phyloP scores from a whole-genome alignment of 2,888 invertebrate genomes.

The Zele albiditarsus region DNA sequence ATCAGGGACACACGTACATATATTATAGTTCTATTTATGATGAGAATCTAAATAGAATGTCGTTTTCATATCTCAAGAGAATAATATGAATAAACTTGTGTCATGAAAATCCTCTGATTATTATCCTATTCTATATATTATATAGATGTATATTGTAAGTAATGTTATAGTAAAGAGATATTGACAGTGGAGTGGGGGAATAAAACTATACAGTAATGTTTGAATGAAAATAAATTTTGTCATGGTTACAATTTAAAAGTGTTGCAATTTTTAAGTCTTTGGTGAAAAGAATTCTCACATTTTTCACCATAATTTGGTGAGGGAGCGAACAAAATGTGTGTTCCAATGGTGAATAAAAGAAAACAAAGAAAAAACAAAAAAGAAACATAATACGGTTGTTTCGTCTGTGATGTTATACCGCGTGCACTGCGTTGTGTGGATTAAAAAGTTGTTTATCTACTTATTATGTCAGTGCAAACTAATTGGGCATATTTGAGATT shows the following conservation, averaged over 20 bases:
- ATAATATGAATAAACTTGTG: background rate
- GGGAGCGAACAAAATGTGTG: background rate
- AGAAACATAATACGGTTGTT: slow-evolving; percentile 41
- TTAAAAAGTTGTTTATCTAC: slow-evolving; percentile 68
- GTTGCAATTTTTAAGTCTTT: background rate
- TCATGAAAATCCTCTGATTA: slow-evolving; percentile 20
- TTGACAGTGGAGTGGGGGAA: no score
- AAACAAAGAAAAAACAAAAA: no score
- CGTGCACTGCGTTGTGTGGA: slow-evolving; percentile 40
- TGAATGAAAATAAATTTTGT: no score
- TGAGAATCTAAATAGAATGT: slow-evolving; percentile 36
- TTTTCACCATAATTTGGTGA: background rate
- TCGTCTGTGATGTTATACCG: slow-evolving; percentile 37
- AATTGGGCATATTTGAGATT: slow-evolving; percentile 69
- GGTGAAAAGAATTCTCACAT: slow-evolving; percentile 27
- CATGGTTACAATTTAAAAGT: no score
- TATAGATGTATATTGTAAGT: no score
- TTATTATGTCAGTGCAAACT: slow-evolving; percentile 69
- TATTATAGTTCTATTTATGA: slow-evolving; percentile 61
- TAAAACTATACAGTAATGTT: no score
- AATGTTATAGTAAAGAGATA: no score
- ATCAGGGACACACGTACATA: slow-evolving; percentile 42
- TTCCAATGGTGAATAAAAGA: slow-evolving; percentile 63
- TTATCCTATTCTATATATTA: slow-evolving; percentile 20
- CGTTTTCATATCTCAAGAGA: background rate